Evolutionary conservation across 2,797 vertebrate genomes (phyloP).

Genomic region (Rhodeus uyekii): DNA sequence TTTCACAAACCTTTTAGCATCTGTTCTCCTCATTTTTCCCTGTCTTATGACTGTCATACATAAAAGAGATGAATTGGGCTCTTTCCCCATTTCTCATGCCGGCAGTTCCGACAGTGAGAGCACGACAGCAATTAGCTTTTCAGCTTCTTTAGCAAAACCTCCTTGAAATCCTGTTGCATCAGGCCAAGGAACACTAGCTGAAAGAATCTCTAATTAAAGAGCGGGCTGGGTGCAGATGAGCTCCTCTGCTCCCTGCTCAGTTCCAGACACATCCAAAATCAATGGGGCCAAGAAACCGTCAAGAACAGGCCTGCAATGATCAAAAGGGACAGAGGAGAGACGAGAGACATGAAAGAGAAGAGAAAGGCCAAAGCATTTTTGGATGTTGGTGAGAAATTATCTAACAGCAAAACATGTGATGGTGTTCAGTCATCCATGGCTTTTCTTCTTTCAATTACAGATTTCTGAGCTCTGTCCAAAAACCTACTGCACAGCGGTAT

Average conservation of each 20-base stretch:
- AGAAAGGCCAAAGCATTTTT: background rate
- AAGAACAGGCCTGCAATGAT: slow-evolving; percentile 31
- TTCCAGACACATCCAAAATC: slow-evolving; percentile 34
- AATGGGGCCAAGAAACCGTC: slow-evolving; percentile 39
- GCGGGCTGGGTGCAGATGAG: slow-evolving; percentile 61
- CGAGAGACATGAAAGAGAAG: slow-evolving; percentile 18
- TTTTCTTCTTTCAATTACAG: slow-evolving; percentile 1
- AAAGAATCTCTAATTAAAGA: slow-evolving; percentile 70
- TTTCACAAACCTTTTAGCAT: slow-evolving; percentile 28
- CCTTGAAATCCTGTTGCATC: slow-evolving; percentile 72
- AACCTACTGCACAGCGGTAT: background rate
- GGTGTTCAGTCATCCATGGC: background rate
- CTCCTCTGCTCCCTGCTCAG: slow-evolving; percentile 52
- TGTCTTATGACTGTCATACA: slow-evolving; percentile 36
- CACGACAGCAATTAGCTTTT: slow-evolving; percentile 80
- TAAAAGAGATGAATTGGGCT: slow-evolving; percentile 44
- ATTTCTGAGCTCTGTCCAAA: background rate
- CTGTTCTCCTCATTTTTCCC: slow-evolving; percentile 43
- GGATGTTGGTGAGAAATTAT: background rate
- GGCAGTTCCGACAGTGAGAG: slow-evolving; percentile 73
- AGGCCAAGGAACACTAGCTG: slow-evolving; percentile 57
- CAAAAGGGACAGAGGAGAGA: slow-evolving; percentile 34
- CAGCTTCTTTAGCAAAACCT: slow-evolving; percentile 66
- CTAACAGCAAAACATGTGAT: slow-evolving; percentile 23
- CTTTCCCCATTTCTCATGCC: slow-evolving; percentile 44